phyloP scores from a whole-genome alignment of 2,113 vertebrate species.

The Mesoclemmys tuberculata region DNA sequence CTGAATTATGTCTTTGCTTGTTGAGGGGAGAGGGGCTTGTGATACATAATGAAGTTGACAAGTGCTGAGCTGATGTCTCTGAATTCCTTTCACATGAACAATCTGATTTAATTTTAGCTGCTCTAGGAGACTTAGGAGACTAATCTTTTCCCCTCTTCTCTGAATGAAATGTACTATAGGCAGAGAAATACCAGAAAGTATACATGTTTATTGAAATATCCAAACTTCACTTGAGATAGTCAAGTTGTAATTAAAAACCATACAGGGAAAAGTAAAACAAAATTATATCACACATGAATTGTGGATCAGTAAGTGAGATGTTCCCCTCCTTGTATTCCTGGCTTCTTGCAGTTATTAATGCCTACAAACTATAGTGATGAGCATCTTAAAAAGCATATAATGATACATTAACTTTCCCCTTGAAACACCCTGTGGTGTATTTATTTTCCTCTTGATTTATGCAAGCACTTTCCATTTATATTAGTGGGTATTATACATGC shows the following conservation, averaged over 20 bases:
- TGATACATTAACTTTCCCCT: not conserved
- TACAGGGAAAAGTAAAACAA: not conserved
- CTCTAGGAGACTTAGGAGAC: not conserved
- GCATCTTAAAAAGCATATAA: not conserved
- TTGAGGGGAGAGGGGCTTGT: constrained; percentile 17
- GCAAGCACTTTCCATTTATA: not conserved
- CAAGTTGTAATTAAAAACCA: not conserved
- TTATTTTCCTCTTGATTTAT: not conserved
- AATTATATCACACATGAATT: not conserved
- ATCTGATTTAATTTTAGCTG: constrained; percentile 8
- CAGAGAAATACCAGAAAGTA: not conserved
- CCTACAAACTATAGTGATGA: not conserved
- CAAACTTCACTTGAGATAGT: constrained; percentile 30
- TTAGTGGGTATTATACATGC: not conserved
- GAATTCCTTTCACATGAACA: constrained; percentile 1
- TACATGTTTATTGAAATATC: not conserved
- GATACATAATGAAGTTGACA: constrained; percentile 13
- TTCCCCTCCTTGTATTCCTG: not conserved
- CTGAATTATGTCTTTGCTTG: constrained; percentile 25
- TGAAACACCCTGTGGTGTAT: not conserved
- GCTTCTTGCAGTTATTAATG: not conserved
- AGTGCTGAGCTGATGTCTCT: not conserved
- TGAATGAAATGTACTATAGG: not conserved
- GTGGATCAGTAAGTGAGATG: not conserved
- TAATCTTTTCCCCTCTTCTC: not conserved